These are phyloP conservation scores for Dysidea cf. avara DNA, from an alignment of 37 sponge, comb jelly and placozoan genomes.

Conservation along the genomic window DNA sequence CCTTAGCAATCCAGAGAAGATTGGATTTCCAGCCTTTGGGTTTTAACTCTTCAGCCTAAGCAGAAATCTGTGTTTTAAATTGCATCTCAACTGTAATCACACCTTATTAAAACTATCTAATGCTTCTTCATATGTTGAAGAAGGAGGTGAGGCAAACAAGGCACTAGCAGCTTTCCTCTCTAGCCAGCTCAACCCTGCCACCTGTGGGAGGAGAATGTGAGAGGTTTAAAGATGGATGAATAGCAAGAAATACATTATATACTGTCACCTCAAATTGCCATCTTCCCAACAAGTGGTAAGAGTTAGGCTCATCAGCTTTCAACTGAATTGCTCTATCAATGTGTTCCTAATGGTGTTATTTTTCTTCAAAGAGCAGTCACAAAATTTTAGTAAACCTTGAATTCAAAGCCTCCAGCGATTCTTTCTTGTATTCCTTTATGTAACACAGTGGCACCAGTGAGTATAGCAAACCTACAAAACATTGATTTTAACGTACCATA, in stretches of 20 bases:
- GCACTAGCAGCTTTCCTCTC: slow-evolving; percentile 72
- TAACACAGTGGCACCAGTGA: slow-evolving; percentile 34
- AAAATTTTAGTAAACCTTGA: slow-evolving; percentile 48
- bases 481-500: not conserved
- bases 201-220: slow-evolving; percentile 14
- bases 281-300: slow-evolving; percentile 52
- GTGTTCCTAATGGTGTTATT: slow-evolving; percentile 44
- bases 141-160: slow-evolving; percentile 56
- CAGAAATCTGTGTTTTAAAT: not conserved
- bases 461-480: slow-evolving; percentile 23
- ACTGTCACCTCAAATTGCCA: slow-evolving; percentile 61
- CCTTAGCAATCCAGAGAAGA: slow-evolving; percentile 66
- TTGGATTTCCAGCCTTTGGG: slow-evolving; percentile 53
- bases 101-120: slow-evolving; percentile 55
- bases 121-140: slow-evolving; percentile 45
- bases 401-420: slow-evolving; percentile 48
- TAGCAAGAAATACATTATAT: not conserved
- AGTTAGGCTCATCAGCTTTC: slow-evolving; percentile 29
- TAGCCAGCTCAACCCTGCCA: slow-evolving; percentile 68
- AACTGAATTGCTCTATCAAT: slow-evolving; percentile 62
- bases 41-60: slow-evolving; percentile 47
- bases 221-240: not conserved
- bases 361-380: no score
- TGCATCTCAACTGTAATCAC: no score
- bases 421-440: slow-evolving; percentile 50